Conservation (phyloP, 2,113 vertebrate genomes). For the Syngnathus typhle region DNA sequence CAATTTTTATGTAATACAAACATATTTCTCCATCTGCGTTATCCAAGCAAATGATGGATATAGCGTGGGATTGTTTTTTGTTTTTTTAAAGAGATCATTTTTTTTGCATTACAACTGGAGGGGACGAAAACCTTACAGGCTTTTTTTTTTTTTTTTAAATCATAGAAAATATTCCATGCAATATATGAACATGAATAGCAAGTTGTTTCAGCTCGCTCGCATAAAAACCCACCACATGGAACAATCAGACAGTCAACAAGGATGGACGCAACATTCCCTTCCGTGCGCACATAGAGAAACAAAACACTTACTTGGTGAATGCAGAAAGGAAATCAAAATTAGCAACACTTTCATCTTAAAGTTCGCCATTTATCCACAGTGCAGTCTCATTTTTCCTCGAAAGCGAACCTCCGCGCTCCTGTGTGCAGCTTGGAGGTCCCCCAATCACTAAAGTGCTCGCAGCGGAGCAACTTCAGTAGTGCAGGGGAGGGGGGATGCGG, state of each 20-base stretch:
- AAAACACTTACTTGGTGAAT: slow-evolving; percentile 60
- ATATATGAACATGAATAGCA: background rate
- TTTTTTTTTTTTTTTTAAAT: background rate
- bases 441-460: slow-evolving; percentile 19
- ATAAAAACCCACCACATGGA: background rate
- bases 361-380: slow-evolving; percentile 64
- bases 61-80: too few species aligned
- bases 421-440: slow-evolving; percentile 20
- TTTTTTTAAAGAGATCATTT: too few species aligned
- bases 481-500: slow-evolving; percentile 3
- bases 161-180: too few species aligned
- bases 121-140: background rate
- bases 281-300: background rate
- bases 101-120: background rate
- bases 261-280: background rate
- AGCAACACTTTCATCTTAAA: slow-evolving; percentile 58
- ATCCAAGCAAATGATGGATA: too few species aligned
- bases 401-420: slow-evolving; percentile 6
- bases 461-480: background rate
- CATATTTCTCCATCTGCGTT: background rate
- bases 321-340: slow-evolving; percentile 54
- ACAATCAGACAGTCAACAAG: background rate
- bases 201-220: background rate
- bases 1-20: background rate
- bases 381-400: slow-evolving; percentile 43